Percentiles rank a stretch among this genome's conserved stretches.
phyloP scores from a whole-genome alignment of 2,113 vertebrate species.

The Alouatta palliata region DNA sequence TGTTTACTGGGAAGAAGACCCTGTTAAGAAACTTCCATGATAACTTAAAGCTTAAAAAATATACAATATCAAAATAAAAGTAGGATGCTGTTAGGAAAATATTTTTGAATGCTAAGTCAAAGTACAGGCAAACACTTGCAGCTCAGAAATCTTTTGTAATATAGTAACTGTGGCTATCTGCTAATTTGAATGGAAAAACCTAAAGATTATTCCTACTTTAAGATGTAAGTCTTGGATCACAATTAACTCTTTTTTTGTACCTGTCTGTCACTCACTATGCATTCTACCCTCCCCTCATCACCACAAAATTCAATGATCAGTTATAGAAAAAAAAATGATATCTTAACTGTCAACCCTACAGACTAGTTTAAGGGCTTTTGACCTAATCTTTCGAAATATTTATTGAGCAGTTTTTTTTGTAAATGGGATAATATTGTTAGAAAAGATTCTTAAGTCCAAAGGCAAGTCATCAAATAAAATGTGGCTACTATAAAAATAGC shows the following conservation, averaged over 20 bases:
- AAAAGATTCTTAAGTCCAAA: slow-evolving; percentile 19
- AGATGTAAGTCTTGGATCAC: neutral
- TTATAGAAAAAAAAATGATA: neutral
- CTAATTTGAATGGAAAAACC: neutral
- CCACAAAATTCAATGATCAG: slow-evolving; percentile 10
- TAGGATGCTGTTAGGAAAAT: neutral
- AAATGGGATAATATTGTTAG: neutral
- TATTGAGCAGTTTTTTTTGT: neutral
- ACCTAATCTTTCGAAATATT: slow-evolving; percentile 17
- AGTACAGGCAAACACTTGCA: neutral
- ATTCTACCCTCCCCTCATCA: neutral
- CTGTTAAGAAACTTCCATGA: neutral
- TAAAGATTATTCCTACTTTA: neutral
- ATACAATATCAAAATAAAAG: neutral
- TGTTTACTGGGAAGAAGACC: slow-evolving; percentile 2
- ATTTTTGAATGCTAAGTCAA: neutral
- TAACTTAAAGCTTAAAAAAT: neutral
- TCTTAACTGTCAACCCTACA: neutral
- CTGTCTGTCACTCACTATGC: neutral
- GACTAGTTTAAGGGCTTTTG: neutral
- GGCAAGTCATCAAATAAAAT: slow-evolving; percentile 43
- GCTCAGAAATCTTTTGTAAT: slow-evolving; percentile 14
- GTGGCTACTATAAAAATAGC: neutral
- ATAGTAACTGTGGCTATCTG: neutral
- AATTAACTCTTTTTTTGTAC: neutral